Percentiles rank a stretch among this genome's conserved stretches.
These are phyloP conservation scores for Propsilocerus akamusi DNA, from an alignment of 1,140 invertebrate genomes.

Conservation along the genomic window DNA sequence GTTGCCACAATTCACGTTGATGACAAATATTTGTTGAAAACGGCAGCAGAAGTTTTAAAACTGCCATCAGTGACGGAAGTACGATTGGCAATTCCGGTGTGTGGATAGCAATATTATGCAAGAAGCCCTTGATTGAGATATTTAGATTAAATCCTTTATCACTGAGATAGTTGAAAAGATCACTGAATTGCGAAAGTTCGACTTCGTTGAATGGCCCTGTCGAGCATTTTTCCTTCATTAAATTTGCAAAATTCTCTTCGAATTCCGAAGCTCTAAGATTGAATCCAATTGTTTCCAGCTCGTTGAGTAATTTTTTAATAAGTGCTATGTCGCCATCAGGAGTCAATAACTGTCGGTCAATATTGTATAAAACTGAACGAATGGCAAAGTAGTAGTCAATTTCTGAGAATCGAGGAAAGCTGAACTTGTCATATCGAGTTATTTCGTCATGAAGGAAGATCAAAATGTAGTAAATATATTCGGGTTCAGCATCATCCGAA, in stretches of 20 bases:
- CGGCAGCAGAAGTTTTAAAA: background rate
- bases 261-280: background rate
- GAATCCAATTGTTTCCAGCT: background rate
- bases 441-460: background rate
- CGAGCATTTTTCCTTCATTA: background rate
- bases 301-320: background rate
- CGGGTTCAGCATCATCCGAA: background rate
- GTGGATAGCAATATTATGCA: background rate
- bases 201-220: background rate
- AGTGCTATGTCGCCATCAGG: background rate
- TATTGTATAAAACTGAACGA: background rate
- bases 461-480: background rate
- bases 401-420: background rate
- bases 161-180: background rate
- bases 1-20: background rate
- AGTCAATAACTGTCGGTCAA: background rate
- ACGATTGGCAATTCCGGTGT: background rate
- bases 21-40: background rate
- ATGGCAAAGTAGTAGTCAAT: background rate
- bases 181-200: background rate
- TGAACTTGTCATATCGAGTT: background rate
- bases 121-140: background rate
- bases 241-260: background rate
- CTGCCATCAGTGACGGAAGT: background rate
- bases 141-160: background rate